phyloP scores from a whole-genome alignment of 2,113 vertebrate species.

The Bungarus multicinctus region DNA sequence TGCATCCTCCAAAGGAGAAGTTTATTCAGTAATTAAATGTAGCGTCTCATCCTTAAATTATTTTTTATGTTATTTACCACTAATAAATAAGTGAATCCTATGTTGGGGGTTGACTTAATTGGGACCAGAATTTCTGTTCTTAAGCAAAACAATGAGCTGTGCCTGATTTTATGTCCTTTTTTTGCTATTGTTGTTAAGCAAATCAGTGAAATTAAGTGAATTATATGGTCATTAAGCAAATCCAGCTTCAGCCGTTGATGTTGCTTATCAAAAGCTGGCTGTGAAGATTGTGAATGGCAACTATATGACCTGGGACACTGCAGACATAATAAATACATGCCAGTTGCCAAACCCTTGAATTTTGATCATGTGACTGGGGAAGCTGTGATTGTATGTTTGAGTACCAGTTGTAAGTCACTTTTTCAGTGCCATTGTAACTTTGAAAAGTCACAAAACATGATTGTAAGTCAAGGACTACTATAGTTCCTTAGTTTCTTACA shows the following conservation, averaged over 20 bases:
- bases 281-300: neutral
- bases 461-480: neutral
- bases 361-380: neutral
- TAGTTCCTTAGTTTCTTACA: neutral
- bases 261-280: neutral
- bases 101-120: neutral
- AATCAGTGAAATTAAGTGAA: neutral
- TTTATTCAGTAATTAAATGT: neutral
- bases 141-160: neutral
- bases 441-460: neutral
- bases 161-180: neutral
- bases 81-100: neutral
- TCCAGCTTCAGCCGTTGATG: neutral
- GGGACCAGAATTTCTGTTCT: neutral
- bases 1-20: neutral
- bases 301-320: neutral
- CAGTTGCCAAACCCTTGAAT: too few species aligned
- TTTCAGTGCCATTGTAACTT: neutral
- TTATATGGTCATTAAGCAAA: neutral
- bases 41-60: neutral
- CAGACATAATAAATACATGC: too few species aligned
- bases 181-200: neutral
- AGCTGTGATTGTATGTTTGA: neutral
- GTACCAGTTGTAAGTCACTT: neutral
- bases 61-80: neutral